These are phyloP conservation scores for Mya arenaria DNA, from an alignment of 1,140 invertebrate genomes.

Conservation along the genomic window DNA sequence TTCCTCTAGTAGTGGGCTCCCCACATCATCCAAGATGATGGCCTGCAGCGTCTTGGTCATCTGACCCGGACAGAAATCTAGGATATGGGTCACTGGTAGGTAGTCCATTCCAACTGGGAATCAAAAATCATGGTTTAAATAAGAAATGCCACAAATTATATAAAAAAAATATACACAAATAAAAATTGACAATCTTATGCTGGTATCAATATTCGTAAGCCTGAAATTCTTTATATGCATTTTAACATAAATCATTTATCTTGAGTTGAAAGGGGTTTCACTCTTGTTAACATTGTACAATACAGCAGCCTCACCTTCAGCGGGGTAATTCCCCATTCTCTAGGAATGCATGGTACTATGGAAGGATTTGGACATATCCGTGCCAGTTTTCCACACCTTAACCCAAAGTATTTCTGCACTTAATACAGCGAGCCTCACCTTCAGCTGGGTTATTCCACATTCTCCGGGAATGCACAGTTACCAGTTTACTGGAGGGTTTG, in stretches of 20 bases:
- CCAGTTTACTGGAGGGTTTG: conserved; percentile 73
- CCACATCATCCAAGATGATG: conserved; percentile 80
- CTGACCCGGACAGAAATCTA: conserved; percentile 79
- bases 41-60: conserved; percentile 74
- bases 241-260: too few relatives aligned
- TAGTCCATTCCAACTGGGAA: conserved; percentile 80
- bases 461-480: conserved; percentile 77
- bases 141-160: too few relatives aligned
- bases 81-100: conserved; percentile 75
- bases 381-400: background rate
- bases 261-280: too few relatives aligned
- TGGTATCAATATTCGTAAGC: too few relatives aligned
- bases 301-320: too few relatives aligned
- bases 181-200: too few relatives aligned
- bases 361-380: background rate
- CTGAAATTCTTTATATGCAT: too few relatives aligned
- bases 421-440: too few relatives aligned
- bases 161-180: too few relatives aligned
- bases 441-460: conserved; percentile 76
- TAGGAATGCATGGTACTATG: background rate
- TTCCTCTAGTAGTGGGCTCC: conserved; percentile 78
- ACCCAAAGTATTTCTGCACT: too few relatives aligned
- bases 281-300: too few relatives aligned
- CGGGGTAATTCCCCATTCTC: too few relatives aligned
- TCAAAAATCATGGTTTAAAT: conserved; percentile 4